Evolutionary conservation across 1,140 invertebrate species (phyloP).

Genomic region (Brachionus asplanchnoidis): DNA sequence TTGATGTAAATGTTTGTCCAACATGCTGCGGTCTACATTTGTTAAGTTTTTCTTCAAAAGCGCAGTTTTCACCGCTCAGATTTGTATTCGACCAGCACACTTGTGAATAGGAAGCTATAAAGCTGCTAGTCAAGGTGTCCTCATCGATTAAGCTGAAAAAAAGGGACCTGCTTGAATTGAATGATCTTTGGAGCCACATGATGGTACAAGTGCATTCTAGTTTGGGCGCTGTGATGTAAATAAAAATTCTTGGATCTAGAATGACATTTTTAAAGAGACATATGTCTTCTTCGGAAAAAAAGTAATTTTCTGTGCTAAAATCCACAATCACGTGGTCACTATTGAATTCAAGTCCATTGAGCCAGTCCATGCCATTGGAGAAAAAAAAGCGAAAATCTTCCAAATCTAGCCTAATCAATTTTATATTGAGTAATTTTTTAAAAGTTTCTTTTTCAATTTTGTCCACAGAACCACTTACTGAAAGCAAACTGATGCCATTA

Average conservation of each 20-base stretch:
- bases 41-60: neutral
- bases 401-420: neutral
- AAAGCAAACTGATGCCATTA: neutral
- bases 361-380: neutral
- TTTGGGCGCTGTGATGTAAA: neutral
- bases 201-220: neutral
- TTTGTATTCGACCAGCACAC: neutral
- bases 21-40: neutral
- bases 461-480: neutral
- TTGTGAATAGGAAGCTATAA: too few relatives aligned
- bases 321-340: neutral
- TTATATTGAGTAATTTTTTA: neutral
- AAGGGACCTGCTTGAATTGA: neutral
- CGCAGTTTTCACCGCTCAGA: neutral
- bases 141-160: too few relatives aligned
- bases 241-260: neutral
- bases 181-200: neutral
- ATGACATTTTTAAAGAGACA: neutral
- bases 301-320: neutral
- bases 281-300: neutral
- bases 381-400: neutral
- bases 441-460: neutral
- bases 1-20: neutral
- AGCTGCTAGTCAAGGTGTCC: too few relatives aligned
- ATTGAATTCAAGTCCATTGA: neutral